Base-by-base conservation (phyloP, 2,113 vertebrate genomes). In the Cyphomyrus plagiostoma region DNA sequence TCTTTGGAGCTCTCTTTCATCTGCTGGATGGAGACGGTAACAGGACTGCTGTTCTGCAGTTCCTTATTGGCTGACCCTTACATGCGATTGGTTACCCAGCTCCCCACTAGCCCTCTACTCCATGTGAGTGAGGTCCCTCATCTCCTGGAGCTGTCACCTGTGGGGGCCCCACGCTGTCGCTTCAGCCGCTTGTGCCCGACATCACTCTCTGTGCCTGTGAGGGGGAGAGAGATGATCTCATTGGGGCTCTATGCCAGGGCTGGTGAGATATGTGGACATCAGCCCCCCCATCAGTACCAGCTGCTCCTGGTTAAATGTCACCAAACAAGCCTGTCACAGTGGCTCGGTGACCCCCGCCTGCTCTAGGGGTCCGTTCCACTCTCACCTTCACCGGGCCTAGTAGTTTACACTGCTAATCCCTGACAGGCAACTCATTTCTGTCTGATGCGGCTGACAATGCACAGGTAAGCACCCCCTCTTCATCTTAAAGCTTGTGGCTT, bases 121-220 rank as follows among this genome's bases (percentile, higher is more conserved):
- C 9, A 1, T 84, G 82, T 87, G 85, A 26, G 49, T 52, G 26
- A 17, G 23, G 13, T 87, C 19, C 9, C 46, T 89, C 10, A 21
- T 53, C 70, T 39, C n/a, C 56, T 84, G 0, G 42, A 19, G 74
- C 90, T 93, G n/a, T 93, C 92, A 94, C 93, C 93, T 93, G 91
- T 48, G 88, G 92, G 91, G 91, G 52, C 50, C 9, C 42, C 0
- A 3, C 42, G 88, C 56, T 0, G 58, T 39, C 4, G 89, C 56
- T 58, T 23, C 62, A 23, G 89, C 82, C 13, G 15, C n/a, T 30
- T 58, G 91, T 19, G 3, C 70, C 21, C 30, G 46, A 88, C 56
- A 80, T n/a, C 52, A 0, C 21, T 89, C 87, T 0, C 49, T 11
- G 88, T 88, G 87, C 89, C 91, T 23, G 45, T 89, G 46, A 48